A percentile compares a stretch with the other conserved stretches of the same genome.
phyloP scores from a whole-genome alignment of 2,113 vertebrate species.

The Nicator chloris region DNA sequence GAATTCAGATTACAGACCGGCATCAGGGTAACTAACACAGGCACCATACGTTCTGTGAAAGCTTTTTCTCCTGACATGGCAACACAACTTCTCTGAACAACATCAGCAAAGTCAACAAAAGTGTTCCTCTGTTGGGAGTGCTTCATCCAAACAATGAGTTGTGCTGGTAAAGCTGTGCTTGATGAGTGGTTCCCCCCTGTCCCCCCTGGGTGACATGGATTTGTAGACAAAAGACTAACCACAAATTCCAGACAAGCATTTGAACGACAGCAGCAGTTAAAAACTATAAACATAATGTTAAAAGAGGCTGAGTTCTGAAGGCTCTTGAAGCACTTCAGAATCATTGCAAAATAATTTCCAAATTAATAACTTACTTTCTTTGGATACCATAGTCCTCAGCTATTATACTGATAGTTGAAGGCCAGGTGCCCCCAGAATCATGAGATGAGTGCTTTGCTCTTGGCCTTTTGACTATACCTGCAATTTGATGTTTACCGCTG shows the following conservation, averaged over 20 bases:
- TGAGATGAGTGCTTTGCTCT: not conserved
- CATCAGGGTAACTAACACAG: not conserved
- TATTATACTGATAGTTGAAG: not conserved
- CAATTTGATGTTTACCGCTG: not conserved
- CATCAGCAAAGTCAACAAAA: conserved; percentile 46
- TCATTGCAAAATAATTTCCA: not conserved
- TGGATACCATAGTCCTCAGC: not conserved
- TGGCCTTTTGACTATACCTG: not conserved
- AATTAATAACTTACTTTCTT: not conserved
- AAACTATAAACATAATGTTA: not conserved
- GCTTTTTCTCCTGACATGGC: not conserved
- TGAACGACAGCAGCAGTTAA: not conserved
- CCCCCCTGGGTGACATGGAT: not conserved
- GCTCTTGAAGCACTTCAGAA: not conserved
- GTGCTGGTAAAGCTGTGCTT: conserved; percentile 18
- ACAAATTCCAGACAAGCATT: not conserved
- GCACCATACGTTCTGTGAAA: not conserved
- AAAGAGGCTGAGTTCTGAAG: no score
- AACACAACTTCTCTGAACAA: conserved; percentile 8
- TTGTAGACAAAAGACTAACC: conserved; percentile 28
- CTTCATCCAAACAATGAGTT: conserved; percentile 25
- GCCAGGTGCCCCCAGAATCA: not conserved
- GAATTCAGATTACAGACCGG: not conserved
- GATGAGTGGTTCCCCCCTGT: not conserved
- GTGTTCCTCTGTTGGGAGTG: not conserved